Conservation (phyloP, 2,888 invertebrate species). For the Agonum fuliginosum region DNA sequence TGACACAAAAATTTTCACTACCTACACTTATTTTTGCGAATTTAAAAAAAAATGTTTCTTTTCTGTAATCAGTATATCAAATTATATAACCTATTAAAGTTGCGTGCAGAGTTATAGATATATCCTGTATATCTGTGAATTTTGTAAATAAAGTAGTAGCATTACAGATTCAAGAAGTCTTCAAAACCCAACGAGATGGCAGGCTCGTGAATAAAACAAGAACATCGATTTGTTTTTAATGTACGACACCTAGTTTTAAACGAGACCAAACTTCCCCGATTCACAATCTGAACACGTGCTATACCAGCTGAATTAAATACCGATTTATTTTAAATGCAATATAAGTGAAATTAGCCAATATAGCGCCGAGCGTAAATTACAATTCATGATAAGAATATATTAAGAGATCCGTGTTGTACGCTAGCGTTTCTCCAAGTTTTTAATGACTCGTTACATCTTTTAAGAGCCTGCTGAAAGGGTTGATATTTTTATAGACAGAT, state of each 20-base stretch:
- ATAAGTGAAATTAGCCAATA: conserved; percentile 60
- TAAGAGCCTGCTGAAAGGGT: conserved; percentile 45
- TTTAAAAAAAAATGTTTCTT: no score
- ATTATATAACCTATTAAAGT: no score
- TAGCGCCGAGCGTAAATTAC: conserved; percentile 50
- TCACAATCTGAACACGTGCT: conserved; percentile 48
- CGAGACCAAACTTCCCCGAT: conserved; percentile 25
- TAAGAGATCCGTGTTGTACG: conserved; percentile 22
- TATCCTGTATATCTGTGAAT: neutral
- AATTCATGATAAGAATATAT: conserved; percentile 60
- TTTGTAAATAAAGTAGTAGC: neutral
- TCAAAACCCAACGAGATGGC: neutral
- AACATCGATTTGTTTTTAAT: conserved; percentile 33
- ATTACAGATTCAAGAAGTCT: neutral
- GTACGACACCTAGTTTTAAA: conserved; percentile 25
- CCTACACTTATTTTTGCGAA: no score
- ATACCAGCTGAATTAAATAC: conserved; percentile 52
- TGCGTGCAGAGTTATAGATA: no score
- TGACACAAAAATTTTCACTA: no score
- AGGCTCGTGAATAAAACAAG: conserved; percentile 11
- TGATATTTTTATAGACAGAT: conserved; percentile 44
- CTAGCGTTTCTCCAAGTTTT: conserved; percentile 19
- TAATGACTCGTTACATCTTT: conserved; percentile 53
- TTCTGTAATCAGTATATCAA: no score
- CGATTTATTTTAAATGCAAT: conserved; percentile 59